Percentiles rank a stretch among this genome's conserved stretches.
phyloP scores from a whole-genome alignment of 2,888 invertebrate genomes.

The Idaea straminata region DNA sequence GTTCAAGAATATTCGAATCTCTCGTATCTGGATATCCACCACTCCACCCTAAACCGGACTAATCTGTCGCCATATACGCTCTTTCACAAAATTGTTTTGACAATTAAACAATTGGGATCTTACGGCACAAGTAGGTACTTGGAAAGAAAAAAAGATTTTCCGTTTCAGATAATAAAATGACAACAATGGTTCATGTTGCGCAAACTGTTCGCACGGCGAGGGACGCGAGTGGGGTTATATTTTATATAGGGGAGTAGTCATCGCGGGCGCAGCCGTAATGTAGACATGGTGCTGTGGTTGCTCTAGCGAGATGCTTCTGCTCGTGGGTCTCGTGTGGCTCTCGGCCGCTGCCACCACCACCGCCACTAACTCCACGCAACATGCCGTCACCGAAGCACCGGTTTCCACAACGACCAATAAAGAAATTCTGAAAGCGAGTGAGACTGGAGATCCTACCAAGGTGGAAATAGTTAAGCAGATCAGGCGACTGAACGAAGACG shows the following conservation, averaged over 20 bases:
- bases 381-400: constrained; percentile 46
- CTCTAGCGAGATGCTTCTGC: constrained; percentile 67
- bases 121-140: constrained; percentile 62
- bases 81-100: constrained; percentile 58
- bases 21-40: constrained; percentile 14
- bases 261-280: constrained; percentile 66
- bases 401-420: constrained; percentile 66
- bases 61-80: constrained; percentile 54
- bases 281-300: constrained; percentile 69
- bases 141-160: constrained; percentile 76
- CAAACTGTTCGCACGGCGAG: constrained; percentile 68
- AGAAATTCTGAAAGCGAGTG: constrained; percentile 81
- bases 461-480: constrained; percentile 91
- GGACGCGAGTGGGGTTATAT: constrained; percentile 70
- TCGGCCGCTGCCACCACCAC: constrained; percentile 36
- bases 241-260: constrained; percentile 71
- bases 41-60: constrained; percentile 37
- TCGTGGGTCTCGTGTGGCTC: constrained; percentile 60
- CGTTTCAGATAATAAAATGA: constrained; percentile 79
- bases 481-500: constrained; percentile 89
- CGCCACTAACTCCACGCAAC: constrained; percentile 46
- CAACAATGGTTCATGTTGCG: constrained; percentile 74
- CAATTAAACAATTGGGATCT: constrained; percentile 76
- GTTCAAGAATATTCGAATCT: constrained; percentile 29
- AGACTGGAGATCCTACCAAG: constrained; percentile 84